Percentiles rank a stretch among this genome's conserved stretches.
These are phyloP conservation scores for Psettodes erumei DNA, from an alignment of 2,113 vertebrate species.

Conservation along the genomic window DNA sequence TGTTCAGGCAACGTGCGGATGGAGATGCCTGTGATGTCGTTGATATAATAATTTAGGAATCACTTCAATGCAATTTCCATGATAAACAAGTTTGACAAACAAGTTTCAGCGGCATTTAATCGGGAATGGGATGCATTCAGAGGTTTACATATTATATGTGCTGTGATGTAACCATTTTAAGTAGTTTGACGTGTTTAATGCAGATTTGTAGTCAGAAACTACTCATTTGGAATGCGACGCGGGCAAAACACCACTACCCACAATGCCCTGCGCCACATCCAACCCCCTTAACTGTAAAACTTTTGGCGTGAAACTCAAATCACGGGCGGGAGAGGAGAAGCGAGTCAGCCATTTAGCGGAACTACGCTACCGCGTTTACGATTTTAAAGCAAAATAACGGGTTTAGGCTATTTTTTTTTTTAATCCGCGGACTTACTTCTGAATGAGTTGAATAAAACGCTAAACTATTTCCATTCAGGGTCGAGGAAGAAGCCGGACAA, in stretches of 20 bases:
- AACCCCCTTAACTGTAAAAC: conserved; percentile 37
- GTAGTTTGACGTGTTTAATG: not conserved
- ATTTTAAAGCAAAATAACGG: not conserved
- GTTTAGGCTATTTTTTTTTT: not conserved
- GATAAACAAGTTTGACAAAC: not conserved
- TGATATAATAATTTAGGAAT: conserved; percentile 66
- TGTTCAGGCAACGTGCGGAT: not conserved
- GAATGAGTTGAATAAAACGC: not conserved
- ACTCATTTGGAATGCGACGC: not conserved
- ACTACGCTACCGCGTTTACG: rapidly evolving
- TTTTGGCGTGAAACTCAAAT: conserved; percentile 69
- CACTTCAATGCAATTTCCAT: conserved; percentile 36
- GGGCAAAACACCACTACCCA: conserved; percentile 67
- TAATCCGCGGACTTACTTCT: not conserved
- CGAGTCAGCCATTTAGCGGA: not conserved
- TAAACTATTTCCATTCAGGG: too few relatives aligned
- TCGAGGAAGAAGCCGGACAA: not conserved
- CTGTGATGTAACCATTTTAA: too few relatives aligned
- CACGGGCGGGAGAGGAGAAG: conserved; percentile 76
- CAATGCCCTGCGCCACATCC: conserved; percentile 1
- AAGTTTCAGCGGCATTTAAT: not conserved
- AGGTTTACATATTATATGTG: rapidly evolving
- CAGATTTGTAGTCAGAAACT: not conserved
- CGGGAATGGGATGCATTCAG: not conserved
- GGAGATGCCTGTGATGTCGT: not conserved